Conservation (phyloP, 2,113 vertebrate species). For the Chrysemys picta region DNA sequence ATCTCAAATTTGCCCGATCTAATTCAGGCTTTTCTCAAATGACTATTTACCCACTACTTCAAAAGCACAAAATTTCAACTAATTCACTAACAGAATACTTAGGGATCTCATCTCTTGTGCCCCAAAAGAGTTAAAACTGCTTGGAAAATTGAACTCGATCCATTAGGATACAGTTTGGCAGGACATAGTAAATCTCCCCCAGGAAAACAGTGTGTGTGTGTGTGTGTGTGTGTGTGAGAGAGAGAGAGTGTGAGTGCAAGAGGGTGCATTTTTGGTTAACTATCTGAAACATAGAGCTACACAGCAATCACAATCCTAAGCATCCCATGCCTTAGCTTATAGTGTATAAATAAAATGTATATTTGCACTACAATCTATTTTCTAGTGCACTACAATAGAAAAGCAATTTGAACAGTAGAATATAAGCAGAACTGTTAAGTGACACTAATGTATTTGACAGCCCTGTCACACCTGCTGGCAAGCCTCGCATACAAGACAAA, state of each 20-base stretch:
- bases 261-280: not conserved
- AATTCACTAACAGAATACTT: conserved; percentile 30
- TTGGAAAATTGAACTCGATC: not conserved
- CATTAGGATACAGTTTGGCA: not conserved
- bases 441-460: fast-evolving
- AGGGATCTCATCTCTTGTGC: not conserved
- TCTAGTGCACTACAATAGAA: not conserved
- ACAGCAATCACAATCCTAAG: not conserved
- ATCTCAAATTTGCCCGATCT: conserved; percentile 42
- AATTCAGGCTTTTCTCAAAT: conserved; percentile 46
- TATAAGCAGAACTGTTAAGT: not conserved
- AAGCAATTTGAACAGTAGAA: not conserved
- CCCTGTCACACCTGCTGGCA: not conserved
- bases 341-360: not conserved
- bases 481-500: not conserved
- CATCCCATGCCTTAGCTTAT: not conserved
- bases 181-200: not conserved
- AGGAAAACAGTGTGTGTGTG: fast-evolving
- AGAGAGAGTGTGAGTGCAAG: not conserved
- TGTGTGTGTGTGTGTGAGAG: too few species aligned
- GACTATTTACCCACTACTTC: conserved; percentile 21
- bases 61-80: conserved; percentile 40
- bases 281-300: not conserved
- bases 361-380: not conserved
- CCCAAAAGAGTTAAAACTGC: conserved; percentile 5